Base-by-base conservation (phyloP, 92 coral and sea anemone genomes). In the Epizoanthus rinbou region DNA sequence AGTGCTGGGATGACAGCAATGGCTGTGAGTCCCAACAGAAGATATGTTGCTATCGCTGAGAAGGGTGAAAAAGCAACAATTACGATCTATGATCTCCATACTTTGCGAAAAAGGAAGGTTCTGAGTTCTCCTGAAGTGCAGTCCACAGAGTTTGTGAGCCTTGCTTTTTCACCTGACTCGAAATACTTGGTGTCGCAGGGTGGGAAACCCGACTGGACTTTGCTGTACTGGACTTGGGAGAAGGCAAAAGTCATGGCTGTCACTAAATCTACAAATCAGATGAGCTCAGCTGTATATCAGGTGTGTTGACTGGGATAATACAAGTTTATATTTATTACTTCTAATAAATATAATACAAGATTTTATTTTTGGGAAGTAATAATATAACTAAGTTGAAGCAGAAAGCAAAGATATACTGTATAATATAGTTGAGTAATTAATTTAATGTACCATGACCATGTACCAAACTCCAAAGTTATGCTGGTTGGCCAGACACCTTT, bases 141-240 rank as follows among this genome's bases (percentile, higher is more conserved):
- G 88, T 91, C 98, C 5, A 87, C 86, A 8, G 99, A 97, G 81
- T 97, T 94, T 90, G 95, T 97, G 14, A 97, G 99, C 83, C 85
- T 97, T 82, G 99, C 99, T 10, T 97, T 97, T 84, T 97, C 99
- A 18, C 99, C 99, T 1, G 99, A 97, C 85, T 97, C 99, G 41
- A 97, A 97, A 76, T 97, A 97, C 81, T 91, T 97, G 81, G 98
- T 97, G 47, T 97, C 98, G 5, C 99, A 94, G 81, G 98, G 98
- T 13, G 95, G 98, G 1, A 93, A 96, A 70, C 99, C 99, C 1
- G 99, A 97, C 83, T 97, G 99, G 99, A 97, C 94, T 3, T 79
- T 97, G 85, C 86, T 97, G 57, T 97, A 97, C 79, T 97, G 99
- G 99, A 97, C 99, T 2, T 97, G 99, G 99, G 99, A 97, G 74